Evolutionary conservation across 2,888 invertebrate species (phyloP).

Genomic region (Aspidiotus rigidus): DNA sequence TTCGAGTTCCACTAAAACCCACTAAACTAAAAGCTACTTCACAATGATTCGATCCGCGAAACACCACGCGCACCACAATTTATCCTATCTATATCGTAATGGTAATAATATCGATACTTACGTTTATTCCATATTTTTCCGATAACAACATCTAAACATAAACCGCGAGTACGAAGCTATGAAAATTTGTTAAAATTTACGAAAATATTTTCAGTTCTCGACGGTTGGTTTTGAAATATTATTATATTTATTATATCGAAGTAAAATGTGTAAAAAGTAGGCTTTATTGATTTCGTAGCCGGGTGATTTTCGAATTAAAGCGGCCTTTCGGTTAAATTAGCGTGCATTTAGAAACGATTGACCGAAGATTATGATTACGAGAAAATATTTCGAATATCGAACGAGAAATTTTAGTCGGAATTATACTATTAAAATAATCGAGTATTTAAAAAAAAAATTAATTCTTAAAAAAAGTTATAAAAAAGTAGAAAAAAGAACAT

Average conservation of each 20-base stretch:
- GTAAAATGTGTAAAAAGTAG: constrained; percentile 10
- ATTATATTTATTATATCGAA: no score
- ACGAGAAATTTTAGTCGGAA: not conserved
- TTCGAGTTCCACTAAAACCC: no score
- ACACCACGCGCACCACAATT: no score
- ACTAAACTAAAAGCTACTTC: no score
- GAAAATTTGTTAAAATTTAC: no score
- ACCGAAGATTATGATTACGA: not conserved
- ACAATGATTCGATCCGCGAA: no score
- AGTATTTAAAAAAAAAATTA: constrained; percentile 7
- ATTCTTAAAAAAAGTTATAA: not conserved
- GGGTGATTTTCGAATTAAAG: constrained; percentile 22
- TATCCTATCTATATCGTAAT: no score
- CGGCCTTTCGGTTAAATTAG: not conserved
- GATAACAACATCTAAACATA: no score
- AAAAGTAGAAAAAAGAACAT: constrained; percentile 16
- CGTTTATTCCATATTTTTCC: no score
- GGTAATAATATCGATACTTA: no score
- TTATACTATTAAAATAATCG: not conserved
- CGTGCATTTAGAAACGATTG: not conserved
- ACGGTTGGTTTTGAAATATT: not conserved
- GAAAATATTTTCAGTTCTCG: not conserved
- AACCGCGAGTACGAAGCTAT: no score
- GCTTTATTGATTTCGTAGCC: constrained; percentile 32
- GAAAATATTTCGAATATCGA: constrained; percentile 1